phyloP scores from a whole-genome alignment of 2,113 vertebrate species.

The Campylomormyrus tamandua region DNA sequence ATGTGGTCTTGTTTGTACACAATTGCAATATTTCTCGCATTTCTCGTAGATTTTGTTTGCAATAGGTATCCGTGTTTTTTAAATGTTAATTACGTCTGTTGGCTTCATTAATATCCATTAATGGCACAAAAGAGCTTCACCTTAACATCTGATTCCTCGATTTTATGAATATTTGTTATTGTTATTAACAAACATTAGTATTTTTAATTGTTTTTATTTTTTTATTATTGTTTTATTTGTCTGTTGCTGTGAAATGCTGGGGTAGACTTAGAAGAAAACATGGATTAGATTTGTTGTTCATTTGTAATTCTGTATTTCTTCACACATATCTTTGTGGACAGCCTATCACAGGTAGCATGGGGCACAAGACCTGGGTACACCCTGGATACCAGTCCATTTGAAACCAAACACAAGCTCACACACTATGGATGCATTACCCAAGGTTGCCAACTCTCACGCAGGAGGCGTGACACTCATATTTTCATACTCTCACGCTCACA shows the following conservation, averaged over 20 bases:
- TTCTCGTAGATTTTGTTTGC: background rate
- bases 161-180: background rate
- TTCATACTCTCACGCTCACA: background rate
- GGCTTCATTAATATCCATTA: background rate
- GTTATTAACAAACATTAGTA: background rate
- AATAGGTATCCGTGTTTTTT: background rate
- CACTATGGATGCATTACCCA: background rate
- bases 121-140: background rate
- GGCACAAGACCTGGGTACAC: background rate
- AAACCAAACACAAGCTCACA: background rate
- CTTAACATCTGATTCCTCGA: background rate
- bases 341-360: background rate
- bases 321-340: background rate
- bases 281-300: background rate
- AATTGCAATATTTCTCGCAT: background rate
- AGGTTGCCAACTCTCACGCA: background rate
- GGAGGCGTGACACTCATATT: background rate
- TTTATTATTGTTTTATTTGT: background rate
- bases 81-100: background rate
- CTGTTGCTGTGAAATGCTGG: background rate
- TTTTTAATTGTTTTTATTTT: background rate
- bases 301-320: background rate
- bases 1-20: background rate
- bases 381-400: background rate
- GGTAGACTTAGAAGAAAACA: background rate